Percentiles rank a stretch among this genome's conserved stretches.
phyloP scores from a whole-genome alignment of 2,113 vertebrate genomes.

The Natator depressus region DNA sequence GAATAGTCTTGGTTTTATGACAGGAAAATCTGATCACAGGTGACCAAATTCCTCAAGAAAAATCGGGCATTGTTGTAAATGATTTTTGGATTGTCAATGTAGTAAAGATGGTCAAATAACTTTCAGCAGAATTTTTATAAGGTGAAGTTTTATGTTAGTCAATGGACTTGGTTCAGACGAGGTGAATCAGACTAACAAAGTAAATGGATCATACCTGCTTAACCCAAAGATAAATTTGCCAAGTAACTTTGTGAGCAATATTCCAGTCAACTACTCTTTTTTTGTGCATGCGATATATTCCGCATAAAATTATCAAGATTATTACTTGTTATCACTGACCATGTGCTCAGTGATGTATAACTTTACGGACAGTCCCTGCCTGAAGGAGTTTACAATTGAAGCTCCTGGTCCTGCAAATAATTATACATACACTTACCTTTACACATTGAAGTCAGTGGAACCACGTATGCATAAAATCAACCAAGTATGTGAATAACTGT shows the following conservation, averaged over 20 bases:
- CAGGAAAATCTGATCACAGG: background rate
- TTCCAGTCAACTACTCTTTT: background rate
- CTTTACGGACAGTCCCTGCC: background rate
- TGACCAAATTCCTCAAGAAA: background rate
- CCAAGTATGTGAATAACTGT: background rate
- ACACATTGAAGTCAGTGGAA: background rate
- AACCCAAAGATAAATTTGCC: background rate
- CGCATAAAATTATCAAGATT: background rate
- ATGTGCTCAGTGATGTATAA: background rate
- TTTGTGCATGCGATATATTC: background rate
- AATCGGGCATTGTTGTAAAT: background rate
- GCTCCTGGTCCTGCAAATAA: background rate
- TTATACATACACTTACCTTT: background rate
- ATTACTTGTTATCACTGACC: background rate
- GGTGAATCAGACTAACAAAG: conserved; percentile 22
- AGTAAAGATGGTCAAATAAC: background rate
- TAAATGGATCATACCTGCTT: conserved; percentile 25
- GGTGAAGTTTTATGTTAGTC: background rate
- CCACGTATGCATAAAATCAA: background rate
- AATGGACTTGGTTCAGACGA: background rate
- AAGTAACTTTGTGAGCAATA: background rate
- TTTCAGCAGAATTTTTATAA: background rate
- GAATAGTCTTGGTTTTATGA: background rate
- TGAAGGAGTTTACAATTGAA: background rate
- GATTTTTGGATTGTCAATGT: background rate